A percentile compares a stretch with the other conserved stretches of the same genome.
Conservation (phyloP, 2,113 vertebrate genomes). For the Chunga burmeisteri region DNA sequence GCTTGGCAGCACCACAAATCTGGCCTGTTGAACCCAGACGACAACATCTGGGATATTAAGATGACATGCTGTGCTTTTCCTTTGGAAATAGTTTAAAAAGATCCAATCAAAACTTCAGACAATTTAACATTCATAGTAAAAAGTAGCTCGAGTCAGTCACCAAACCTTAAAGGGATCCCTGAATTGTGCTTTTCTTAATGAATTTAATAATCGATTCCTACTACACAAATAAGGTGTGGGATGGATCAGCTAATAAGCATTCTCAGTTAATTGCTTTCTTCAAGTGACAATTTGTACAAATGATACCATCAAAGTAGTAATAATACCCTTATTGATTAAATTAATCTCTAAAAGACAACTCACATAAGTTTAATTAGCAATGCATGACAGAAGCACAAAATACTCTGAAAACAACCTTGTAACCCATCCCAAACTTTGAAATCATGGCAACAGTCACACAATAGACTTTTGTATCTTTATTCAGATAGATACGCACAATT, state of each 20-base stretch:
- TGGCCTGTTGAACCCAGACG: not conserved
- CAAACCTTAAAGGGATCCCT: constrained; percentile 26
- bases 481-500: not conserved
- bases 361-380: constrained; percentile 60
- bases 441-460: not conserved
- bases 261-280: constrained; percentile 57
- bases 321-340: constrained; percentile 71
- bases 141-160: not conserved
- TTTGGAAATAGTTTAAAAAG: not conserved
- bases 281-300: constrained; percentile 64
- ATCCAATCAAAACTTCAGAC: not conserved
- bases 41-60: not conserved
- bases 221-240: constrained; percentile 46
- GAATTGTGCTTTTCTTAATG: constrained; percentile 40
- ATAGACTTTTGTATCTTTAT: not conserved
- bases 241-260: constrained; percentile 59
- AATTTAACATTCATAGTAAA: not conserved
- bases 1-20: not conserved
- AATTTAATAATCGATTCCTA: constrained; percentile 45
- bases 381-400: constrained; percentile 17
- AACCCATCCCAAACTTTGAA: not conserved
- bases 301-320: constrained; percentile 65
- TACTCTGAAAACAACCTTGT: not conserved
- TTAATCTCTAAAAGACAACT: constrained; percentile 57
- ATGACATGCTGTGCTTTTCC: not conserved